Evolutionary conservation across 2,113 vertebrate species (phyloP), one percentile per base, ranked within the genome.

Genomic region (Melanerpes aurifrons): DNA sequence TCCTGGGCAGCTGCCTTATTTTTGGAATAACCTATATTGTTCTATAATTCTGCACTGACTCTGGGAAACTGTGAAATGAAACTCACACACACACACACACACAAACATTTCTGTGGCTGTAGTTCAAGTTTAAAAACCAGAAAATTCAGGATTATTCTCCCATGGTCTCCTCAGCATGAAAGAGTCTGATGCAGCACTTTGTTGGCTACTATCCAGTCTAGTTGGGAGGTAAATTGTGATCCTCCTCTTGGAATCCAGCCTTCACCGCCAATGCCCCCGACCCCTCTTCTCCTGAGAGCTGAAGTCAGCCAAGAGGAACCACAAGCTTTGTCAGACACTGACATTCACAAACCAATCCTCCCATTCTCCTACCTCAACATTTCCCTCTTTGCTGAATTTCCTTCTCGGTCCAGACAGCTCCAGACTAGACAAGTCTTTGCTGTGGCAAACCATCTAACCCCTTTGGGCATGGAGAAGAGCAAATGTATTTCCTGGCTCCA

Each of bases 181-280:
- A 90, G 77, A 91, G 40, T 54, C 66, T 74, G 82, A 84, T 92
- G 92, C 73, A 93, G 83, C 54, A 5, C 35, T 82, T 40, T 7
- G 0, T 72, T 96, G 96, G 95, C 89, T 85, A 54, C 63, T 75
- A 7, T 90, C 93, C 95, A 96, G 89, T 91, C 95, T 87, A 83
- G 62, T 50, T 96, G 95, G 93, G 94, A 96, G 95, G 95, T 92
- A 94, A 94, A 83, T 32, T 92, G 62, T 61, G 86, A 50, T 86
- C 58, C 66, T 96, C 11, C 62, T 86, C n/a, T 79, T 86, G 93
- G 87, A 94, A 95, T 80, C 66, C 66, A 92, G 87, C 66, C 79
- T 68, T 68, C 40, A 68, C 82, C 1, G 1, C 85, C 67, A 72
- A 0, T 68, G 70, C 57, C 35, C 48, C 57, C 1, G 1, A 56